Evolutionary conservation across 2,797 vertebrate genomes (phyloP), one percentile per base, ranked within the genome.

Genomic region (Rhinoraja longicauda): DNA sequence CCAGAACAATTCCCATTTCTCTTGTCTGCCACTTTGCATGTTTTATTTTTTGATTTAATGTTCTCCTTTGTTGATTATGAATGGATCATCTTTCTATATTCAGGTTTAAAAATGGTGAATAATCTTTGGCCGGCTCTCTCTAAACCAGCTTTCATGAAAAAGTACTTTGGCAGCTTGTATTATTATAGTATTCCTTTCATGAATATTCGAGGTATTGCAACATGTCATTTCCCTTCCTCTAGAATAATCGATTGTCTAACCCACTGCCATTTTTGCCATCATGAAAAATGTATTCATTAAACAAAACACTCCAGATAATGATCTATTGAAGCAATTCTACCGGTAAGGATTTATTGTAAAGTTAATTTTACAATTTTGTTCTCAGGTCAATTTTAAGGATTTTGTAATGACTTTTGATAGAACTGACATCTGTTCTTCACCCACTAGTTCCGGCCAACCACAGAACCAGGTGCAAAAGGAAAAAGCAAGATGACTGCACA

Each of bases 391-490:
- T 67, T 88, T 67, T 21, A 88, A 67, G 84, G 7, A 36, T 88
- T 21, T 73, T 67, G 3, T 67, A 21, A 64, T 67, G 1, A 19
- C 84, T 88, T n/a, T 57, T 62, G n/a, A 64, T 67, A 62, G 21
- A 17, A 36, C 6, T 88, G 62, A 88, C 84, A 67, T 88, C 84
- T 88, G 84, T 88, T 67, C 32, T 21, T 88, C 84, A 67, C 84
- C 24, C 53, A 13, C 15, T 19, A 36, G 84, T 88, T 67, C 62
- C 62, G n/a, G 62, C n/a, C 32, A 39, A 36, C 62, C 62, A 67
- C 62, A 88, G 84, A 67, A 36, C 84, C 84, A 88, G 84, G 62
- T 88, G 84, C 84, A 88, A 88, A 88, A 88, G 57, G 57, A 57
- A 15, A 64, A 64, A n/a, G 82, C 57, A 57, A 86, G 29, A 59